Base-by-base conservation (phyloP, 2,113 vertebrate genomes). In the Amblyornis subalaris region DNA sequence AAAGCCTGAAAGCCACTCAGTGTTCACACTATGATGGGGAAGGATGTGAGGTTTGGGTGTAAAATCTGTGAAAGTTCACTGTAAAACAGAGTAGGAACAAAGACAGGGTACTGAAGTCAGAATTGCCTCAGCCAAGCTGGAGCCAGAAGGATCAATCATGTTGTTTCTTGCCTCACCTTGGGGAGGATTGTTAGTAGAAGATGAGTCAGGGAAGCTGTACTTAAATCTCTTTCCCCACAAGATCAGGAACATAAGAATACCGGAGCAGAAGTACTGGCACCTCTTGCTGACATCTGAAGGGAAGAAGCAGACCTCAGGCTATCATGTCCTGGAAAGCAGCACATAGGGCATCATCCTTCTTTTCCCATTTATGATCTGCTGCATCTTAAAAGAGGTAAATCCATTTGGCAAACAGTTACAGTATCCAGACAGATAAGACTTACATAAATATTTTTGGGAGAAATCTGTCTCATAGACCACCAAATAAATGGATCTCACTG, bases 61-160 rank as follows among this genome's bases (percentile, higher is more conserved):
- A 80, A 85, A 92, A 83, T 76, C 75, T 86, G 62, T 44, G 29
- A 85, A 53, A 67, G 61, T 84, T 91, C 69, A 89, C 44, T 54
- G 26, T 58, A 36, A 91, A 74, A 71, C 31, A 40, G 15, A 25
- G 51, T 12, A 80, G 48, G 53, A 94, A 95, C 72, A 89, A 92
- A 94, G 48, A 70, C 47, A 92, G 15, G 60, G 80, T 84, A 55
- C 73, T 92, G 62, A 85, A 93, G 78, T 92, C 66, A 93, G 67
- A 93, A 60, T 31, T 83, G 58, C 58, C 67, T 85, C 82, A 95
- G 93, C 62, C 93, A 92, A 73, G 54, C 79, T 85, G 91, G 91
- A 96, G 93, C 77, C 89, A 87, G 77, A 78, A 91, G 84, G 88
- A 96, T 96, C 87, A 93, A 77, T 96, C 94, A 14, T 94, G 94